phyloP scores from a whole-genome alignment of 1,140 invertebrate genomes.

The Zaprionus vittiger region DNA sequence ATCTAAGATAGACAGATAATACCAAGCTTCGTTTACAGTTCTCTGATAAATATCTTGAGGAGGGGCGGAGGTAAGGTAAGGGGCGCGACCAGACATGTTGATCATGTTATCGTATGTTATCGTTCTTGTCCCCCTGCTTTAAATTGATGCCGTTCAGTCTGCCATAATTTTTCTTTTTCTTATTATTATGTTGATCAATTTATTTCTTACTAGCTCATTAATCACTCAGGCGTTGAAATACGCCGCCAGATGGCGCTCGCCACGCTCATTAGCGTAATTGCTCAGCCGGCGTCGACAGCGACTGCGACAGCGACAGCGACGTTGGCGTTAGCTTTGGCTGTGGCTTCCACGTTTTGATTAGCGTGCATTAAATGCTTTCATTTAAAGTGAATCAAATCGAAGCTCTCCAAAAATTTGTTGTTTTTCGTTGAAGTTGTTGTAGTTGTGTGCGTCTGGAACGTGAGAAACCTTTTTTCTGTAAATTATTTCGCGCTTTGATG shows the following conservation, averaged over 20 bases:
- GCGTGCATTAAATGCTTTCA: conserved; percentile 82
- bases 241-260: conserved; percentile 76
- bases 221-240: conserved; percentile 78
- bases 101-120: conserved; percentile 45
- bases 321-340: background rate
- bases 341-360: conserved; percentile 62
- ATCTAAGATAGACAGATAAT: conserved; percentile 18
- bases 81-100: conserved; percentile 13
- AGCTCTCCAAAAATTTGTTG: conserved; percentile 50
- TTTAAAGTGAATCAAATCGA: conserved; percentile 77
- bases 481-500: conserved; percentile 76
- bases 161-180: conserved; percentile 31
- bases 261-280: conserved; percentile 79
- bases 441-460: conserved; percentile 58
- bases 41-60: conserved; percentile 6
- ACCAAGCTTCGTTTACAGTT: conserved; percentile 7
- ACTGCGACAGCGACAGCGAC: background rate
- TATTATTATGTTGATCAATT: conserved; percentile 59
- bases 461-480: conserved; percentile 56
- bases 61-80: background rate
- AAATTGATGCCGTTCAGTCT: conserved; percentile 50
- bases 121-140: conserved; percentile 44
- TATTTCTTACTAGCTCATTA: conserved; percentile 74
- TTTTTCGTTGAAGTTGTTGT: conserved; percentile 19
- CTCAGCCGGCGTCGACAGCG: conserved; percentile 54